Conservation (phyloP, 2,113 vertebrate genomes). For the Marmota flaviventris region DNA sequence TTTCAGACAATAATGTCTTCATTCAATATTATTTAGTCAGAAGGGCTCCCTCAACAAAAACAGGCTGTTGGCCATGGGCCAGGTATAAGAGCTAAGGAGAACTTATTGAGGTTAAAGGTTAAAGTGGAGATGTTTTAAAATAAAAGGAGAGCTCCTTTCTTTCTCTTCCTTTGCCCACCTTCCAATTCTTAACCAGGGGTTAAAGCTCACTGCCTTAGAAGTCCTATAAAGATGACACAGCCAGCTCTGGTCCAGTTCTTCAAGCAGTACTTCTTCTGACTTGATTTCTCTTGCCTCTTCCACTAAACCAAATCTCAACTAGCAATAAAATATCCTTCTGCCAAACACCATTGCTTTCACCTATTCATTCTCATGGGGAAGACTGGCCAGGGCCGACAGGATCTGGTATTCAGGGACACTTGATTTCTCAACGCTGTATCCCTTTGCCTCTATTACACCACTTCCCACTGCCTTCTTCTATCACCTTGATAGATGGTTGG, state of each 20-base stretch:
- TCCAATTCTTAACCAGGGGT: background rate
- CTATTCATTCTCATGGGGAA: background rate
- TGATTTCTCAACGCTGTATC: background rate
- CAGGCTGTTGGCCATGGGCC: background rate
- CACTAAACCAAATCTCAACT: background rate
- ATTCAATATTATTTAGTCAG: background rate
- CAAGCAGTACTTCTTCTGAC: background rate
- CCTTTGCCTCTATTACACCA: background rate
- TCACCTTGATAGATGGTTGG: background rate
- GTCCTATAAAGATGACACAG: background rate
- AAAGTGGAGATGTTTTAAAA: background rate
- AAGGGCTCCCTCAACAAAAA: constrained; percentile 48
- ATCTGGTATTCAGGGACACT: background rate
- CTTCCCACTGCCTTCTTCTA: background rate
- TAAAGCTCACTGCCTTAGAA: background rate
- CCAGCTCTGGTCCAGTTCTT: background rate
- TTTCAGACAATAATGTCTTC: constrained; percentile 6
- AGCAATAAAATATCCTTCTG: background rate
- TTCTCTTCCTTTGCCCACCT: background rate
- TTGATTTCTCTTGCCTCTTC: background rate
- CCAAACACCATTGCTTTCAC: background rate
- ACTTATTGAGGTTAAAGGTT: background rate
- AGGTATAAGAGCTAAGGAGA: constrained; percentile 16
- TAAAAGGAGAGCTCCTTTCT: background rate
- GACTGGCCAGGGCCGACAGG: background rate